Evolutionary conservation across 2,888 invertebrate species (phyloP).

Genomic region (Plemyria rubiginata): DNA sequence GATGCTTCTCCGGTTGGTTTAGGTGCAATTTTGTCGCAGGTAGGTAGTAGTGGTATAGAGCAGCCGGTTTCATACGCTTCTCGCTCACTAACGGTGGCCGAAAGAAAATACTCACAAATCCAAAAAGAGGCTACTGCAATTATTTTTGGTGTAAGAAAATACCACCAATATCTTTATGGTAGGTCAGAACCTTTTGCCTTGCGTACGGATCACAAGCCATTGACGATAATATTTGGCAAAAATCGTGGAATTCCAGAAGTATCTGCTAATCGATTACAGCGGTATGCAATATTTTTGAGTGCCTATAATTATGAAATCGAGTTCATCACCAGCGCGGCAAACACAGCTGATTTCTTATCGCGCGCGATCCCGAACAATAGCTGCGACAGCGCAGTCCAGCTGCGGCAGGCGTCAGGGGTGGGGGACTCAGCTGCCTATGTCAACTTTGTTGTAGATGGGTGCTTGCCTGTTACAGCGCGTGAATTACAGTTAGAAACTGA

Average conservation of each 20-base stretch:
- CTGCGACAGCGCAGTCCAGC: too few relatives aligned
- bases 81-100: neutral
- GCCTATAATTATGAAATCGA: too few relatives aligned
- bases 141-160: neutral
- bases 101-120: neutral
- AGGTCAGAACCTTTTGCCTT: neutral
- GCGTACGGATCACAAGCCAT: neutral
- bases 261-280: neutral
- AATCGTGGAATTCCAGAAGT: neutral
- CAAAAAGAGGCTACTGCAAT: neutral
- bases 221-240: neutral
- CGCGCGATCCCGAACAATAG: too few relatives aligned
- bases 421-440: too few relatives aligned
- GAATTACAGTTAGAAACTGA: neutral
- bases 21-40: too few relatives aligned
- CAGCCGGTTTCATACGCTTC: neutral
- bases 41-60: neutral
- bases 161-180: neutral
- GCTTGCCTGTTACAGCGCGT: neutral
- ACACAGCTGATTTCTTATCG: too few relatives aligned
- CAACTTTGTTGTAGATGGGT: neutral
- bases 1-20: neutral
- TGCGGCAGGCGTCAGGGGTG: too few relatives aligned
- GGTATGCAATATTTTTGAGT: too few relatives aligned
- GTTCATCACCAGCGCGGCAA: too few relatives aligned